Evolutionary conservation across 2,888 invertebrate genomes (phyloP).

Genomic region (Lydus trimaculatus): DNA sequence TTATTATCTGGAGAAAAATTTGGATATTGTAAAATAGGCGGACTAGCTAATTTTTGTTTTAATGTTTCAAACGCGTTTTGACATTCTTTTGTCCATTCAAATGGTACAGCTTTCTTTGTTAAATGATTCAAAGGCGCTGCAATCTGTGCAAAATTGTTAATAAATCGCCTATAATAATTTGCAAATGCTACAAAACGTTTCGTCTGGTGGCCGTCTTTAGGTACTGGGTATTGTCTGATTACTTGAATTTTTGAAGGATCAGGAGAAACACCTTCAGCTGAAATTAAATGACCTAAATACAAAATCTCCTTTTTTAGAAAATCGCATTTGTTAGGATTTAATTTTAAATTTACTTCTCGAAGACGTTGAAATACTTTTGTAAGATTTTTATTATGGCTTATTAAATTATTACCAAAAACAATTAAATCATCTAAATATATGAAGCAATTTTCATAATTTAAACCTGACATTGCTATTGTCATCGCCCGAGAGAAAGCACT

Average conservation of each 20-base stretch:
- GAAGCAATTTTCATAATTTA: conserved; percentile 37
- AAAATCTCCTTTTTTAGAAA: conserved; percentile 22
- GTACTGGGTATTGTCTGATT: too few species aligned
- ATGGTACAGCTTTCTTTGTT: conserved; percentile 17
- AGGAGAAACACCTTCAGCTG: too few species aligned
- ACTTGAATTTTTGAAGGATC: not conserved
- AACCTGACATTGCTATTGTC: conserved; percentile 38
- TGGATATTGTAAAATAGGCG: conserved; percentile 28
- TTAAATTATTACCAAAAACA: conserved; percentile 36
- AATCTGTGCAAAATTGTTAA: conserved; percentile 18
- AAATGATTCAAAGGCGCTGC: too few species aligned
- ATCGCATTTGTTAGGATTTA: conserved; percentile 38
- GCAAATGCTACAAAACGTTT: conserved; percentile 20
- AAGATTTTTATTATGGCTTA: conserved; percentile 35
- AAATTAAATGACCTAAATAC: too few species aligned
- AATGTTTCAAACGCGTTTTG: conserved; percentile 31
- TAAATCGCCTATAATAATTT: conserved; percentile 4
- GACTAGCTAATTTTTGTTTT: conserved; percentile 16
- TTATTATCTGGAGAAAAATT: conserved; percentile 26
- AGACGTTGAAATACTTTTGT: conserved; percentile 25
- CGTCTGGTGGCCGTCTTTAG: conserved; percentile 20
- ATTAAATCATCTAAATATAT: conserved; percentile 34
- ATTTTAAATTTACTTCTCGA: conserved; percentile 35
- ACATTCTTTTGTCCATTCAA: conserved; percentile 25
- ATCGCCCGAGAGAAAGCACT: conserved; percentile 38